Base-by-base conservation (phyloP, 2,113 vertebrate species). In the Ictalurus furcatus region DNA sequence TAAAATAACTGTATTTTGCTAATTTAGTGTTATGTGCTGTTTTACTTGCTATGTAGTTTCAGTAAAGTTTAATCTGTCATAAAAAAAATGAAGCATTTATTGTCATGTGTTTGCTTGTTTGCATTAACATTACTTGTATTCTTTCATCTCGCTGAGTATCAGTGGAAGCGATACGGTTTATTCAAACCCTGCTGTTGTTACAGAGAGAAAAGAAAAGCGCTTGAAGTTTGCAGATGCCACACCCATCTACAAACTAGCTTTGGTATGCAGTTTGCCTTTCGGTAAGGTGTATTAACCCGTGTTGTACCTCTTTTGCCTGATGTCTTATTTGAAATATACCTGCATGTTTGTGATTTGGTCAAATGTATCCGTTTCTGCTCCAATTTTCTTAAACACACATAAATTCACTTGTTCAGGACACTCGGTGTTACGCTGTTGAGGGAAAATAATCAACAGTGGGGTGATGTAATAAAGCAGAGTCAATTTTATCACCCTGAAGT, bases 61-160 rank as follows among this genome's bases (percentile, higher is more conserved):
- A 52, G 61, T 79, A 71, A 88, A 90, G 84, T 90, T 76, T 65
- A 56, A 88, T 14, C 65, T 11, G 48, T 82, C 58, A 56, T 40
- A 1, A 58, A 61, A 61, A 34, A 73, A 78, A 34, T 84, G 58
- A 85, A 87, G 30, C 1, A 52, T 81, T 88, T 52, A 11, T 58
- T 81, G 52, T 16, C 34, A 61, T 17, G 37, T 79, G n/a, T 73
- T 85, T 80, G 59, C 12, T 78, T 28, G 56, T 61, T 73, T 88
- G 21, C 48, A n/a, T 73, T 40, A 28, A 61, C 37, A 8, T 84
- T 84, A 84, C 21, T 84, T 84, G 34, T 44, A 73, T 73, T 28
- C n/a, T 48, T 78, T 63, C 34, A 28, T 7, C 82, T 12, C 4
- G 2, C 76, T 1, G 7, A 21, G 63, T 81, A 56, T 88, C n/a